Conservation (phyloP, 92 coral and sea anemone genomes). For the Phenganax marumi region DNA sequence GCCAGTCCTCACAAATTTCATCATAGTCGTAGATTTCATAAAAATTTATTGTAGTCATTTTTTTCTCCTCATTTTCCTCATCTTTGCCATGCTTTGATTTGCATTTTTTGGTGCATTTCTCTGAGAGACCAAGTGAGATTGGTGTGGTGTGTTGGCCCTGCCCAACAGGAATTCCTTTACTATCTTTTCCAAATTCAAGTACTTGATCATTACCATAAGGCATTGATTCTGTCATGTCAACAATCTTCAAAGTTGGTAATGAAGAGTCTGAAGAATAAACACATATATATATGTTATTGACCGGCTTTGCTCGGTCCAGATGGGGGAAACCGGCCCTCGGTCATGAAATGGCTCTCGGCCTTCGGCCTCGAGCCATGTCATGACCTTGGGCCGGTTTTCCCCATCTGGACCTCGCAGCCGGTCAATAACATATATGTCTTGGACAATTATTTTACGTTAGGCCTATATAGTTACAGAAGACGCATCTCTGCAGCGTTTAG, state of each 20-base stretch:
- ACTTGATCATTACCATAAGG: background rate
- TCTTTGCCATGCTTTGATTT: slow-evolving; percentile 53
- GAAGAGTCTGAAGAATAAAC: slow-evolving; percentile 50
- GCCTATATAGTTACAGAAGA: no score
- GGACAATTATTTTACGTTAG: no score
- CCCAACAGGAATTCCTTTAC: background rate
- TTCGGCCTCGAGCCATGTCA: no score
- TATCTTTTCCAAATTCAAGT: background rate
- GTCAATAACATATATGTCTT: no score
- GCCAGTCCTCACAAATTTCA: slow-evolving; percentile 85
- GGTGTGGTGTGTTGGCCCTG: slow-evolving; percentile 79
- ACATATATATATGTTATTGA: background rate
- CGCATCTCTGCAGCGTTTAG: no score
- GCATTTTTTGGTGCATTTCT: slow-evolving; percentile 60
- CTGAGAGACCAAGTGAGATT: slow-evolving; percentile 70
- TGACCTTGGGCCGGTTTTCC: no score
- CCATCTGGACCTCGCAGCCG: no score
- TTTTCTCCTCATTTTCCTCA: background rate
- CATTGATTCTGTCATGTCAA: slow-evolving; percentile 61
- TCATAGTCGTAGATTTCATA: slow-evolving; percentile 83
- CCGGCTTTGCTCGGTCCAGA: no score
- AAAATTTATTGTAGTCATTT: slow-evolving; percentile 53
- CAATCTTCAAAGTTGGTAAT: slow-evolving; percentile 82
- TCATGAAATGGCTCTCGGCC: no score
- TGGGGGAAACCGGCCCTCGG: no score